A percentile compares a stretch with the other conserved stretches of the same genome.
Evolutionary conservation across 1,140 invertebrate species (phyloP).

Genomic region (Ceratosolen solmsi): DNA sequence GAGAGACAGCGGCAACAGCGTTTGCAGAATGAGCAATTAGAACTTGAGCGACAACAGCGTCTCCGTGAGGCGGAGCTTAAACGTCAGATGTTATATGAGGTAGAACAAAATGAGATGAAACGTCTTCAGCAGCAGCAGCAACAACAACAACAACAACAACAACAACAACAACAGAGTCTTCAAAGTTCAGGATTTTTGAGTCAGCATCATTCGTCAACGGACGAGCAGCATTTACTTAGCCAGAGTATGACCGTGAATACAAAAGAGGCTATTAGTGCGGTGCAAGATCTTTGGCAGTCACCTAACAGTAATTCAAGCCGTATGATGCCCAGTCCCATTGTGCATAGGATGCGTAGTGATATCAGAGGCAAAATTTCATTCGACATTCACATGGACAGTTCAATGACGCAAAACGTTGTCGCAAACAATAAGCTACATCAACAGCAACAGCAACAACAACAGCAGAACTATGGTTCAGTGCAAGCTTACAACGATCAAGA

Average conservation of each 20-base stretch:
- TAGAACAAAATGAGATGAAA: slow-evolving; percentile 58
- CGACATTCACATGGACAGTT: slow-evolving; percentile 77
- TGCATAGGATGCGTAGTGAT: slow-evolving; percentile 59
- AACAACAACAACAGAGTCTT: slow-evolving; percentile 62
- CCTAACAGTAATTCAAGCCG: slow-evolving; percentile 52
- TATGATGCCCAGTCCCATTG: slow-evolving; percentile 57
- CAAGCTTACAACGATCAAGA: slow-evolving; percentile 66
- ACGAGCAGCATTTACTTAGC: slow-evolving; percentile 66
- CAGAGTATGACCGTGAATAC: slow-evolving; percentile 77
- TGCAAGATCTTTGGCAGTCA: slow-evolving; percentile 70
- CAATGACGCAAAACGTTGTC: slow-evolving; percentile 74
- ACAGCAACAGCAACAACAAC: slow-evolving; percentile 56
- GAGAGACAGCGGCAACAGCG: slow-evolving; percentile 57
- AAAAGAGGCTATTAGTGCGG: slow-evolving; percentile 74
- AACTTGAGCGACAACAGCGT: slow-evolving; percentile 42
- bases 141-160: slow-evolving; percentile 52
- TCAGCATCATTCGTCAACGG: slow-evolving; percentile 60
- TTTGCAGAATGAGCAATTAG: slow-evolving; percentile 54
- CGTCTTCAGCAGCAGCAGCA: slow-evolving; percentile 58
- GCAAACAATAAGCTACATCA: slow-evolving; percentile 66
- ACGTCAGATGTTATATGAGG: slow-evolving; percentile 58
- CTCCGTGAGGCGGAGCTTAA: slow-evolving; percentile 43
- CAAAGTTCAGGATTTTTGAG: slow-evolving; percentile 61
- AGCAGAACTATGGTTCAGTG: slow-evolving; percentile 46
- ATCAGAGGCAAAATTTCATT: slow-evolving; percentile 67